phyloP scores from a whole-genome alignment of 2,113 vertebrate genomes.

The Chloroceryle aenea region DNA sequence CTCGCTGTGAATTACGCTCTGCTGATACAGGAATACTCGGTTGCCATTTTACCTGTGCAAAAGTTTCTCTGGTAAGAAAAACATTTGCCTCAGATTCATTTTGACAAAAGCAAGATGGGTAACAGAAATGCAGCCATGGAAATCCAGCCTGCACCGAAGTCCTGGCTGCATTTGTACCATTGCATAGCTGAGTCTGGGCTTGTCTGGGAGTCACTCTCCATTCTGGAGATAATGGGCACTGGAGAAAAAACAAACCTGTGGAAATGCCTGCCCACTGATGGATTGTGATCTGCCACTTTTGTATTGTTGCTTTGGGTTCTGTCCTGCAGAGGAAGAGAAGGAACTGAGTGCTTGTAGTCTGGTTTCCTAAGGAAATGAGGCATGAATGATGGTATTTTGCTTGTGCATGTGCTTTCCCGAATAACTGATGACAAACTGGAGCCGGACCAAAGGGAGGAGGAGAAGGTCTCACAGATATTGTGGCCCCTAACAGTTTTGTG shows the following conservation, averaged over 20 bases:
- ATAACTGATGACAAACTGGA: neutral
- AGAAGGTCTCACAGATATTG: neutral
- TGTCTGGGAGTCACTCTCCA: neutral
- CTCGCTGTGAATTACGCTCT: conserved; percentile 29
- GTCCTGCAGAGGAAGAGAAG: conserved; percentile 29
- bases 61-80: conserved; percentile 67
- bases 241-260: neutral
- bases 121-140: neutral
- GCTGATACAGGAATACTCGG: neutral
- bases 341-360: conserved; percentile 25
- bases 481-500: neutral
- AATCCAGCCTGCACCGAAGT: neutral
- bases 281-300: neutral
- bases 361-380: conserved; percentile 63
- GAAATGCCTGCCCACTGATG: neutral
- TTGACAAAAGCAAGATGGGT: neutral
- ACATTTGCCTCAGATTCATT: neutral
- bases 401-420: neutral
- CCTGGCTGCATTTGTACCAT: neutral
- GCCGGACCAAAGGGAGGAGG: neutral
- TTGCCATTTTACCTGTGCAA: conserved; percentile 68
- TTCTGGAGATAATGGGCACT: neutral
- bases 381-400: neutral
- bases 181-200: neutral
- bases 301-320: neutral